Evolutionary conservation across 2,797 vertebrate species (phyloP).

Genomic region (Eidolon dupreanum): DNA sequence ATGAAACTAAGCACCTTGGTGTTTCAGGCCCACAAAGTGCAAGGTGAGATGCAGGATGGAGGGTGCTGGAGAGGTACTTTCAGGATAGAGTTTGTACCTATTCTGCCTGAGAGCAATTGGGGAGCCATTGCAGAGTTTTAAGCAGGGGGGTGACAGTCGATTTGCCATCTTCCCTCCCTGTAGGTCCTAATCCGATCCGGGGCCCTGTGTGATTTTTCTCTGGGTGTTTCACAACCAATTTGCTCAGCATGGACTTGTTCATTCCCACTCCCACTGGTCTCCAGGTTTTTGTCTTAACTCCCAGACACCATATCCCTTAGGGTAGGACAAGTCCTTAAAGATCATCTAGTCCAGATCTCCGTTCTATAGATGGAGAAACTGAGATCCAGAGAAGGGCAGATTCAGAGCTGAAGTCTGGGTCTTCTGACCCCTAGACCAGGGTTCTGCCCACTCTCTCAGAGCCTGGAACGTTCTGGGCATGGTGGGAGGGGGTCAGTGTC

Average conservation of each 20-base stretch:
- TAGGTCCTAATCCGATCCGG: not conserved
- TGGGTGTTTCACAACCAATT: not conserved
- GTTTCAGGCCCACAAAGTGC: not conserved
- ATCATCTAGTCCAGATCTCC: not conserved
- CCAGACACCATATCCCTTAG: not conserved
- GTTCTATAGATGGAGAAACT: not conserved
- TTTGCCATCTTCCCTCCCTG: not conserved
- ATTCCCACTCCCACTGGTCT: not conserved
- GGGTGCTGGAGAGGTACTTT: not conserved
- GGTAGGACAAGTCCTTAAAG: not conserved
- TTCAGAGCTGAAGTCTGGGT: not conserved
- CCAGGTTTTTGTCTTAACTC: not conserved
- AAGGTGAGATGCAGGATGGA: rapidly evolving
- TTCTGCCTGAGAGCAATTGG: not conserved
- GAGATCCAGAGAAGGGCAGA: not conserved
- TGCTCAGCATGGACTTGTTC: not conserved
- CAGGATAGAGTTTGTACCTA: not conserved
- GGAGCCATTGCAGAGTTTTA: not conserved
- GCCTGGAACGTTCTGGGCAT: not conserved
- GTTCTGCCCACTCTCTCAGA: not conserved
- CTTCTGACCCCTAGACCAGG: not conserved
- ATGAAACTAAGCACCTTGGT: not conserved
- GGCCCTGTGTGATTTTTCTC: not conserved
- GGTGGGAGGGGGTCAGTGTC: not conserved
- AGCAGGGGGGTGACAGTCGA: rapidly evolving